Conservation (phyloP, 1,140 invertebrate genomes). For the Nephotettix cincticeps region DNA sequence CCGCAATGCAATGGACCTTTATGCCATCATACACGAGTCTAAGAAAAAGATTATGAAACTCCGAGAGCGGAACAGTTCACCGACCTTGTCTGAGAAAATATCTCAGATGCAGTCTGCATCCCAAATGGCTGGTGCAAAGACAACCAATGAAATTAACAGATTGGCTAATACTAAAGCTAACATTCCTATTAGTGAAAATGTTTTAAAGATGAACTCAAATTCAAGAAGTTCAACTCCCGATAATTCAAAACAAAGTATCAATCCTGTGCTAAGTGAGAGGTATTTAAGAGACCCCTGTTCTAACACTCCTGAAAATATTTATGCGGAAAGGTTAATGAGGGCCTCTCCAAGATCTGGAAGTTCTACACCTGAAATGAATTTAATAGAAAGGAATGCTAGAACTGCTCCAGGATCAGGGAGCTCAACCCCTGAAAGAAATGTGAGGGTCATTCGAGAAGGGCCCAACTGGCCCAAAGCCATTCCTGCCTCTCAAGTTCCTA, state of each 20-base stretch:
- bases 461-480: slow-evolving; percentile 36
- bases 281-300: neutral
- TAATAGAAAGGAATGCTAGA: neutral
- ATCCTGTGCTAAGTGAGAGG: neutral
- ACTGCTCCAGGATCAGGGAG: slow-evolving; percentile 6
- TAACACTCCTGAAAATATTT: neutral
- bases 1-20: slow-evolving; percentile 74
- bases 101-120: neutral
- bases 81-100: slow-evolving; percentile 10
- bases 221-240: neutral
- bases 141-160: neutral
- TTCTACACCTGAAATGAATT: neutral
- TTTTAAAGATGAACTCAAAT: slow-evolving; percentile 7
- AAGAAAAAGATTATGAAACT: slow-evolving; percentile 60
- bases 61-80: slow-evolving; percentile 57
- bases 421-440: slow-evolving; percentile 3
- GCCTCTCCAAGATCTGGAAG: neutral
- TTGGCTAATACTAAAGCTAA: neutral
- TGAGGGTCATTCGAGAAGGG: neutral
- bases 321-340: neutral
- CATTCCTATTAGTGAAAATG: neutral
- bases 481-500: slow-evolving; percentile 29
- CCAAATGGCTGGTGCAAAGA: too few relatives aligned
- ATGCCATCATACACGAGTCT: slow-evolving; percentile 74
- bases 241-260: neutral